A percentile compares a stretch with the other conserved stretches of the same genome.
Evolutionary conservation across 2,797 vertebrate genomes (phyloP).

Genomic region (Eulemur coronatus): DNA sequence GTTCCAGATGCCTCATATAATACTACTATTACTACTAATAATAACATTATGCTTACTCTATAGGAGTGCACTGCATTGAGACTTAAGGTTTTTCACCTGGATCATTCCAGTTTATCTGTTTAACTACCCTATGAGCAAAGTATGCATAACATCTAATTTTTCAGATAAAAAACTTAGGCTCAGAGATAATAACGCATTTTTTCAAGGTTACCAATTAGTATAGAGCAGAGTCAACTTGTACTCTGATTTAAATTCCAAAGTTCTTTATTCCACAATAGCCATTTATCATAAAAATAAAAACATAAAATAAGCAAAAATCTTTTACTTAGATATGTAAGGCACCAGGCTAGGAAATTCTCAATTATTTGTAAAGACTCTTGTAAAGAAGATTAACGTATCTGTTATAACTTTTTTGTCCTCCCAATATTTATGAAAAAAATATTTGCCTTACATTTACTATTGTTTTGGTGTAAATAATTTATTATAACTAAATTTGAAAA

Average conservation of each 20-base stretch:
- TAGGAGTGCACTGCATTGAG: background rate
- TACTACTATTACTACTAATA: background rate
- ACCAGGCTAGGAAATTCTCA: background rate
- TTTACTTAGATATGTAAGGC: background rate
- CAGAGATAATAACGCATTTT: background rate
- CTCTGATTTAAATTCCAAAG: background rate
- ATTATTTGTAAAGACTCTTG: background rate
- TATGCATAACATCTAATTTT: background rate
- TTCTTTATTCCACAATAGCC: background rate
- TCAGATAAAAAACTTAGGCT: background rate
- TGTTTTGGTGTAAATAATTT: background rate
- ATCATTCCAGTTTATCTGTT: background rate
- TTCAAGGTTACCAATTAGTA: background rate
- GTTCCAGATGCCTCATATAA: background rate
- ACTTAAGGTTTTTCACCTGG: no score
- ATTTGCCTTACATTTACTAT: background rate
- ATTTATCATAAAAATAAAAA: background rate
- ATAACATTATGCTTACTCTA: background rate
- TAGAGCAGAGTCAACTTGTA: background rate
- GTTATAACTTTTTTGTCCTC: background rate
- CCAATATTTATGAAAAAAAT: background rate
- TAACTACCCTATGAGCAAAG: background rate
- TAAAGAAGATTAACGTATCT: background rate
- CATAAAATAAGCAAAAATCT: background rate
- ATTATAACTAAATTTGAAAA: conserved; percentile 45